Evolutionary conservation across 2,888 invertebrate genomes (phyloP), one percentile per base, ranked within the genome.

Genomic region (Eupithecia vulgata): DNA sequence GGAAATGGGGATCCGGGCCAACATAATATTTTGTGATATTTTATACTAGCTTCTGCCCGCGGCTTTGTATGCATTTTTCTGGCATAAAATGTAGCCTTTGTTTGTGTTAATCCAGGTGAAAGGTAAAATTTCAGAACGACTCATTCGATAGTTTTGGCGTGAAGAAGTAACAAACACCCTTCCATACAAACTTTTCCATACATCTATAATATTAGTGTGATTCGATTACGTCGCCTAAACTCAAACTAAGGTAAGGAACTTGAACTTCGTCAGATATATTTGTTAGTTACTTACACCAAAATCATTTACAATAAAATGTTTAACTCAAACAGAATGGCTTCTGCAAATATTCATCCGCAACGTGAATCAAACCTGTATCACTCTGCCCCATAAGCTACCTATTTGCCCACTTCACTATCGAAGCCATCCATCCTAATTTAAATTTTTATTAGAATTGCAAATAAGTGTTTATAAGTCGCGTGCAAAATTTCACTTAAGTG

Each of bases 401-500:
- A 48, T n/a, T 42, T 8, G 45, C n/a, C n/a, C 48, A 52, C 12
- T 57, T 25, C 57, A 12, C 1, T 5, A 5, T 25, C 12, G 5
- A 13, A 25, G 57, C 5, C 21, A 12, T 25, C 12, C 57, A 25
- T 57, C 57, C 21, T 5, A 57, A 57, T 57, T 57, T 13, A 57
- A 25, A 57, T 12, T 25, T 25, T 57, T 0, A 64, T 64, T 35
- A 13, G 37, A 64, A 37, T 64, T 67, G 45, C 48, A 45, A 67
- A 67, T 67, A 12, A 67, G 67, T 40, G 48, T 34, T 61, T 61
- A 17, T 12, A 64, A 12, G 21, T 64, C 21, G 65, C 65, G 65
- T 65, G 65, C 37, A 21, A 1, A 4, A 15, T 40, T 65, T 40
- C 65, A 65, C 40, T 65, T 65, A 64, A 12, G 34, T 64, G 34